A percentile compares a stretch with the other conserved stretches of the same genome.
These are phyloP conservation scores for Hydraecia micacea DNA, from an alignment of 2,888 invertebrate genomes.

Conservation along the genomic window DNA sequence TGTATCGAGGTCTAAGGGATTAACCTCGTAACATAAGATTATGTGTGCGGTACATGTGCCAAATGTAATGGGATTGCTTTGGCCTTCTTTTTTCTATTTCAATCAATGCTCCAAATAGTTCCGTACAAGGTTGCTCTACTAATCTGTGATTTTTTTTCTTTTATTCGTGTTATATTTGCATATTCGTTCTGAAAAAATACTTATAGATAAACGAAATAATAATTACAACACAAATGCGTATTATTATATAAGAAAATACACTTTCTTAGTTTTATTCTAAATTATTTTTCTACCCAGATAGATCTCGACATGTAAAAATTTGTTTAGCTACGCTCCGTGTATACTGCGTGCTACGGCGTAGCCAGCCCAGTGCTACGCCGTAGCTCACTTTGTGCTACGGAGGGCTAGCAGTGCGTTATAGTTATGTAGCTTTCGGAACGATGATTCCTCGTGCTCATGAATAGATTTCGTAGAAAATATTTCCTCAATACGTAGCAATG, in stretches of 20 bases:
- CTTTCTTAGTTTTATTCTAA: background rate
- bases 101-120: constrained; percentile 18
- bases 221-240: background rate
- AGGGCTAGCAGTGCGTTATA: background rate
- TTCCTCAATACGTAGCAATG: no score
- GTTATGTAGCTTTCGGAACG: background rate
- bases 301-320: background rate
- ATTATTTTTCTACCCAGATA: background rate
- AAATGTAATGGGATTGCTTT: constrained; percentile 44
- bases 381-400: background rate
- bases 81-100: constrained; percentile 19
- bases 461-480: background rate
- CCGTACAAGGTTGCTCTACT: constrained; percentile 5
- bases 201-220: background rate
- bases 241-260: background rate
- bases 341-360: background rate
- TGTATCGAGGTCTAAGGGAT: constrained; percentile 8
- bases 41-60: constrained; percentile 51
- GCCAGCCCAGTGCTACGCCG: background rate
- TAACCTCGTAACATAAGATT: constrained; percentile 21
- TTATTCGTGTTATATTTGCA: background rate
- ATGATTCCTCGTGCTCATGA: background rate
- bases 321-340: no score
- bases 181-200: background rate
- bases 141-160: background rate